Base-by-base conservation (phyloP, 1,140 invertebrate species). In the Bombus pascuorum region DNA sequence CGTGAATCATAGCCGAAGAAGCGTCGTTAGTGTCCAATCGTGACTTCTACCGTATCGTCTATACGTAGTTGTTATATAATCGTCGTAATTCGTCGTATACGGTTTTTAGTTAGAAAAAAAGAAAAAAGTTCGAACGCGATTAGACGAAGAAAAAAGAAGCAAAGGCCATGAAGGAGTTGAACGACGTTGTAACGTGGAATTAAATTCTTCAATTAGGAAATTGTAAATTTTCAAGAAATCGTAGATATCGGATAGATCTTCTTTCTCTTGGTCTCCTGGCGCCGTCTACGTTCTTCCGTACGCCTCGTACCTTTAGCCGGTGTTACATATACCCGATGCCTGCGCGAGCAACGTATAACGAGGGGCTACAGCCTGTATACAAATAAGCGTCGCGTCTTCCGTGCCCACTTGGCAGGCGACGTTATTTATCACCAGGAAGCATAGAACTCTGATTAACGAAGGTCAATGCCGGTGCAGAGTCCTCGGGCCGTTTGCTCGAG, bases 361-460 rank as follows among this genome's bases (percentile, higher is more conserved):
- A 88, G 86, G 62, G 78, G 32, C 81, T 81, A 73, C 68, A 77
- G 85, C 87, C 84, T 86, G 76, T 87, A 87, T 92, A 92, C 91
- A 92, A 92, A 92, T 91, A 92, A 89, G 83, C 89, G 81, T 90
- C 90, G 91, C 90, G 87, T 90, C 89, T 88, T 88, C 77, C 90
- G 81, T 80, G 92, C 83, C 32, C 88, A 82, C 90, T 88, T 91
- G 91, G 85, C 91, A 89, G 86, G 85, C 80, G 87, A 89, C 80
- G 89, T 92, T 92, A 93, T 92, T 93, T 93, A 93, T 93, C 92
- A 91, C 90, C 92, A 92, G 92, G 91, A 93, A 92, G 88, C 87
- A 83, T 77, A 81, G 82, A 79, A 86, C 74, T 84, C 91, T 92
- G 90, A 93, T 93, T 93, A 93, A 93, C 92, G 91, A 93, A 93